phyloP scores from a whole-genome alignment of 2,888 invertebrate species.

The Epinotia bilunana region DNA sequence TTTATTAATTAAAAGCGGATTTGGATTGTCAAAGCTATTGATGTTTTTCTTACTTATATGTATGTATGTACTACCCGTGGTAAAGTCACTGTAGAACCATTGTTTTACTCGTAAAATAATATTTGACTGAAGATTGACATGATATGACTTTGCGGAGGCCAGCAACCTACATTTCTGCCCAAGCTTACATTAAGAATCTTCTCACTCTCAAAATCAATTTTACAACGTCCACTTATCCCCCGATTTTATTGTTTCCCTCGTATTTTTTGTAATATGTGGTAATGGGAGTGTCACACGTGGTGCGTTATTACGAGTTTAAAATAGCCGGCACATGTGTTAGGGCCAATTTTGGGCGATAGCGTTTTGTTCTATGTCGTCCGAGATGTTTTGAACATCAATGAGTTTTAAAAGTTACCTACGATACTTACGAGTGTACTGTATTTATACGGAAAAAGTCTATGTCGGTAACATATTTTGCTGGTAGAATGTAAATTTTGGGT shows the following conservation, averaged over 20 bases:
- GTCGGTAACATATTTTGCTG: background rate
- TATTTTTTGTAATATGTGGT: slow-evolving; percentile 84
- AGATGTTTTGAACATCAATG: slow-evolving; percentile 45
- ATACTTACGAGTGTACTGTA: background rate
- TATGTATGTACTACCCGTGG: background rate
- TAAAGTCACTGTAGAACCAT: slow-evolving; percentile 3
- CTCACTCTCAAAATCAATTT: slow-evolving; percentile 60
- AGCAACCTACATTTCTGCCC: background rate
- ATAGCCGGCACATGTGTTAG: slow-evolving; percentile 75
- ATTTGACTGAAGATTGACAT: background rate
- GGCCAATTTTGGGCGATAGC: slow-evolving; percentile 72
- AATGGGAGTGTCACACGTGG: slow-evolving; percentile 83
- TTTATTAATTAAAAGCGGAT: slow-evolving; percentile 70
- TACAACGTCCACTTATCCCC: slow-evolving; percentile 71
- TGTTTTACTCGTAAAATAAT: background rate
- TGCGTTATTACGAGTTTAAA: slow-evolving; percentile 84
- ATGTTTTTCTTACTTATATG: slow-evolving; percentile 24
- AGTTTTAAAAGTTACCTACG: slow-evolving; percentile 1
- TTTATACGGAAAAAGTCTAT: no score
- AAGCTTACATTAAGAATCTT: background rate
- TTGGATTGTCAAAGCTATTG: slow-evolving; percentile 57
- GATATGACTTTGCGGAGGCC: background rate
- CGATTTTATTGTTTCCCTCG: slow-evolving; percentile 80
- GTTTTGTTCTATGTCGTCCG: slow-evolving; percentile 56
- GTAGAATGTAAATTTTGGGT: background rate